These are phyloP conservation scores for Rhogogaster chlorosoma DNA, from an alignment of 2,888 invertebrate genomes.

Conservation along the genomic window DNA sequence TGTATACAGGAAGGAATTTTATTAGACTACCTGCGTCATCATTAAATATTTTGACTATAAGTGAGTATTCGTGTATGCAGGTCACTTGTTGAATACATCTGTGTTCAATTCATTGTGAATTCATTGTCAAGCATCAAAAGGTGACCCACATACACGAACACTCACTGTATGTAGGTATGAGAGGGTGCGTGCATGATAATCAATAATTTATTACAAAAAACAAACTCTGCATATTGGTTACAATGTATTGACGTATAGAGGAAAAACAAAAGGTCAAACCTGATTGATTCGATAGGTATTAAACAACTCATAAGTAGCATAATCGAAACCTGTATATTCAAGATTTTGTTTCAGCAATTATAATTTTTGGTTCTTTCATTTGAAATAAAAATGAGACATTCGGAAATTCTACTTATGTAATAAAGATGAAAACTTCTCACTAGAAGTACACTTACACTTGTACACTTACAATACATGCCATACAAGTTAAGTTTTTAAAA, in stretches of 20 bases:
- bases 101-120: background rate
- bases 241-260: background rate
- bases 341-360: background rate
- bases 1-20: background rate
- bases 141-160: no score
- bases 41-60: background rate
- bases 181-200: no score
- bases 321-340: background rate
- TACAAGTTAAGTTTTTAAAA: no score
- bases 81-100: background rate
- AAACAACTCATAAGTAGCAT: background rate
- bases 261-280: constrained; percentile 2
- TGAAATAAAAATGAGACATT: background rate
- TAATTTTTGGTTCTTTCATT: constrained; percentile 2
- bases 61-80: background rate
- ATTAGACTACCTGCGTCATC: background rate
- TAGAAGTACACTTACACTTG: no score
- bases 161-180: no score
- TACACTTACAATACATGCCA: no score
- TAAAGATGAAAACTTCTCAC: no score
- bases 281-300: constrained; percentile 1
- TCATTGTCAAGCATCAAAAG: no score
- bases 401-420: constrained; percentile 3
- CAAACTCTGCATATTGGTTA: constrained; percentile 4
- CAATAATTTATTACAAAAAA: background rate